These are phyloP conservation scores for Oceanodroma leucorhoa DNA, from an alignment of 2,797 vertebrate genomes.

Conservation along the genomic window DNA sequence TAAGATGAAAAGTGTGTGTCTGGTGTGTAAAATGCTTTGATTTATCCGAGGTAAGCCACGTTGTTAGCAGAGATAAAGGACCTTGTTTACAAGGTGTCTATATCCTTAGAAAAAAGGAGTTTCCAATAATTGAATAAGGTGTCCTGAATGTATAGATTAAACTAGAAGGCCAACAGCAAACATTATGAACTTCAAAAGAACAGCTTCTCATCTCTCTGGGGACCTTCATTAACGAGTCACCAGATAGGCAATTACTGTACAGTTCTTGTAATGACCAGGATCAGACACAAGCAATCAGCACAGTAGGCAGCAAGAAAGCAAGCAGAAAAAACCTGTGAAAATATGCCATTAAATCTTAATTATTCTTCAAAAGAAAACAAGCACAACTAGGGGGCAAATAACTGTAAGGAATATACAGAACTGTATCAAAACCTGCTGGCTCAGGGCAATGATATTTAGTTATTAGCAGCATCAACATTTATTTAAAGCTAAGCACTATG, in stretches of 20 bases:
- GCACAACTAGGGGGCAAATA: constrained; percentile 74
- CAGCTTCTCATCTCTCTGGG: constrained; percentile 71
- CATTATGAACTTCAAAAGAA: constrained; percentile 77
- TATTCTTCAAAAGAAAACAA: constrained; percentile 84
- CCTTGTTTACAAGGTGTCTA: constrained; percentile 58
- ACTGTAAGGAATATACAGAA: constrained; percentile 69
- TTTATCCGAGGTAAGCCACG: constrained; percentile 17
- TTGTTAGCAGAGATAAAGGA: constrained; percentile 43
- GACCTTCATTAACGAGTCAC: constrained; percentile 79
- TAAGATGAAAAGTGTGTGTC: not conserved
- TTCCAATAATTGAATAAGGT: constrained; percentile 72
- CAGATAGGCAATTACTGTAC: constrained; percentile 81
- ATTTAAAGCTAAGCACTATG: constrained; percentile 53
- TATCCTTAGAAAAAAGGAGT: constrained; percentile 58
- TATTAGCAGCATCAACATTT: constrained; percentile 57
- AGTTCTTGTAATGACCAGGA: constrained; percentile 78
- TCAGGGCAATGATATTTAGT: constrained; percentile 63
- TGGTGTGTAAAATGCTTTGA: constrained; percentile 39
- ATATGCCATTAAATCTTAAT: constrained; percentile 82
- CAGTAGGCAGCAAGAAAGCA: constrained; percentile 77
- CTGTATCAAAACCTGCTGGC: constrained; percentile 67
- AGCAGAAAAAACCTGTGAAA: constrained; percentile 75
- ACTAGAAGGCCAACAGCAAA: constrained; percentile 75
- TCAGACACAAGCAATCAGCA: constrained; percentile 74
- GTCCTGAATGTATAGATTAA: constrained; percentile 75